Evolutionary conservation across 2,888 invertebrate genomes (phyloP).

Genomic region (Protophormia terraenovae): DNA sequence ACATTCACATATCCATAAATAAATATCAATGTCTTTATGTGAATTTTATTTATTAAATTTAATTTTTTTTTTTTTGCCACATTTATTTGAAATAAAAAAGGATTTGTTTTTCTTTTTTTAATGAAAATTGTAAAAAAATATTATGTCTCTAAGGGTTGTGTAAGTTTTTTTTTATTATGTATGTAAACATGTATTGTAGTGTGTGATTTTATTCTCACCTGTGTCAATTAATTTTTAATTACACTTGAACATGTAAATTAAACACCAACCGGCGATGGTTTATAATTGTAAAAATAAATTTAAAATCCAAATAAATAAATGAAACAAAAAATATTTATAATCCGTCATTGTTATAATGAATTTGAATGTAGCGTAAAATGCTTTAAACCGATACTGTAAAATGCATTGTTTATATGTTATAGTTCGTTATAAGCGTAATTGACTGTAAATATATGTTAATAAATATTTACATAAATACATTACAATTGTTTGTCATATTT

Average conservation of each 20-base stretch:
- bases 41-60: background rate
- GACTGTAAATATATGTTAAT: background rate
- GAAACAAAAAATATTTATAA: background rate
- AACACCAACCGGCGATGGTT: background rate
- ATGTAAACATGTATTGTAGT: too few relatives aligned
- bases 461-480: slow-evolving; percentile 3
- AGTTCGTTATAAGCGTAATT: too few relatives aligned
- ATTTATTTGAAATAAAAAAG: background rate
- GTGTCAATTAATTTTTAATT: slow-evolving; percentile 56
- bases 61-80: background rate
- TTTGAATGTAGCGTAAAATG: too few relatives aligned
- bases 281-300: background rate
- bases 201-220: slow-evolving; percentile 8
- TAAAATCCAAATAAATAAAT: background rate
- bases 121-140: too few relatives aligned
- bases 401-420: too few relatives aligned
- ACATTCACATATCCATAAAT: background rate
- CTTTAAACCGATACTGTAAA: too few relatives aligned
- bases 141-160: too few relatives aligned
- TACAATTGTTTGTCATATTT: slow-evolving; percentile 4
- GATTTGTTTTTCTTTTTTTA: too few relatives aligned
- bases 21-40: background rate
- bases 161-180: too few relatives aligned
- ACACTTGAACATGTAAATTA: slow-evolving; percentile 40
- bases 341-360: too few relatives aligned